phyloP scores from a whole-genome alignment of 1,140 invertebrate genomes.

The Trissolcus basalis region DNA sequence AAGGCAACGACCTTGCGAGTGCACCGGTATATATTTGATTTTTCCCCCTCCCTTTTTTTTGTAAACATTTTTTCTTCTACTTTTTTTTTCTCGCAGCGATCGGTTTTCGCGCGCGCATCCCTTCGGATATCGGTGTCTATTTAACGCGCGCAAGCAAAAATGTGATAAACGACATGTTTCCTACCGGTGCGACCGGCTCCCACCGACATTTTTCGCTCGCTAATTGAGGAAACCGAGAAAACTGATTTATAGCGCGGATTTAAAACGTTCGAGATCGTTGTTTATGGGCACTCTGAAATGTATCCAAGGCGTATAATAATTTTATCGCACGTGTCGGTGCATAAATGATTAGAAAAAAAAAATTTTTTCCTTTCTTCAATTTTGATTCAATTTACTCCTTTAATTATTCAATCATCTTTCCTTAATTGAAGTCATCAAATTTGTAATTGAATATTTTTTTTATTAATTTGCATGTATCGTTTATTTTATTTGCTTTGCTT shows the following conservation, averaged over 20 bases:
- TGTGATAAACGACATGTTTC: conserved; percentile 22
- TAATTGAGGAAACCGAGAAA: conserved; percentile 24
- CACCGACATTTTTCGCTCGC: conserved; percentile 18
- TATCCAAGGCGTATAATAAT: conserved; percentile 3
- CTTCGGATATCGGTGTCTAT: background rate
- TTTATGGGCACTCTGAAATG: conserved; percentile 4
- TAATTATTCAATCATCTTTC: too few relatives aligned
- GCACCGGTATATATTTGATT: conserved; percentile 41
- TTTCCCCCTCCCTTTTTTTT: conserved; percentile 18
- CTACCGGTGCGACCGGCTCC: conserved; percentile 16
- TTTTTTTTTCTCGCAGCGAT: conserved; percentile 25
- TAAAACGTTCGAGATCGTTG: conserved; percentile 4
- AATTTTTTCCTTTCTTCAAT: too few relatives aligned
- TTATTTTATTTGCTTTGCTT: too few relatives aligned
- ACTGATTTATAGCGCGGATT: conserved; percentile 17
- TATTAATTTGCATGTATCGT: too few relatives aligned
- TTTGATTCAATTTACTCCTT: too few relatives aligned
- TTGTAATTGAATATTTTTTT: too few relatives aligned
- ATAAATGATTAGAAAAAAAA: too few relatives aligned
- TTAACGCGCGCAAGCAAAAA: conserved; percentile 12
- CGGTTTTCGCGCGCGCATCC: conserved; percentile 14
- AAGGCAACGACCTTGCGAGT: conserved; percentile 60
- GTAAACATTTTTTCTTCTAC: conserved; percentile 5
- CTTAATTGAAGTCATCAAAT: too few relatives aligned
- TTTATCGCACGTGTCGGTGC: background rate